Evolutionary conservation across 2,888 invertebrate genomes (phyloP).

Genomic region (Megamerina dolium): DNA sequence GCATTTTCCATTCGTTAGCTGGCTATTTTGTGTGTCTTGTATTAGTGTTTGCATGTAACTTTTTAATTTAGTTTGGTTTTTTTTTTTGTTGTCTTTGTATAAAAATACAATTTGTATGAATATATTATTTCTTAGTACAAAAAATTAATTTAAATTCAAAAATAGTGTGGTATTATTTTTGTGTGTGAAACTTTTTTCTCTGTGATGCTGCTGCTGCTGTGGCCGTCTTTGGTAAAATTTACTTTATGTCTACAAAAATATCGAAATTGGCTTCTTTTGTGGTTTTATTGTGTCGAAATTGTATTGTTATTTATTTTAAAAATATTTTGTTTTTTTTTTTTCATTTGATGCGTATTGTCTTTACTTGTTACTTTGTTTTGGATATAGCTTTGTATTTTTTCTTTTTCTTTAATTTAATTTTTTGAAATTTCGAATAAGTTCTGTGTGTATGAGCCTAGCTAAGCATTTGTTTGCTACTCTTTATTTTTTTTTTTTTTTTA

Average conservation of each 20-base stretch:
- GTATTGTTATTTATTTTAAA: slow-evolving; percentile 5
- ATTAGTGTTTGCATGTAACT: too few relatives aligned
- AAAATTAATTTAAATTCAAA: slow-evolving; percentile 2
- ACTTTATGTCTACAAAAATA: slow-evolving; percentile 2
- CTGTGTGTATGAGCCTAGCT: too few relatives aligned
- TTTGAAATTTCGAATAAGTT: too few relatives aligned
- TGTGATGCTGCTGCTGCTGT: too few relatives aligned
- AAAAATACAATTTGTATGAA: too few relatives aligned
- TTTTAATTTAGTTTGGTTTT: too few relatives aligned
- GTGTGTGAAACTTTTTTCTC: too few relatives aligned
- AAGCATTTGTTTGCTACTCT: neutral
- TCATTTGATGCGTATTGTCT: slow-evolving; percentile 21
- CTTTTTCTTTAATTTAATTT: neutral
- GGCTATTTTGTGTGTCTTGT: too few relatives aligned
- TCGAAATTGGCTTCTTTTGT: neutral
- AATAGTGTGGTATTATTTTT: too few relatives aligned
- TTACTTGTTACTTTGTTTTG: slow-evolving; percentile 9
- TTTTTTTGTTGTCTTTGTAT: too few relatives aligned
- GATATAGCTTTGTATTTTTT: neutral
- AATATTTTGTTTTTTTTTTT: slow-evolving; percentile 11
- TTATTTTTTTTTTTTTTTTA: neutral
- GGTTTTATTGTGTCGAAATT: neutral
- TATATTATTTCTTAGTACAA: too few relatives aligned
- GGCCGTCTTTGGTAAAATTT: neutral
- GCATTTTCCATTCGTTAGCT: too few relatives aligned